phyloP scores from a whole-genome alignment of 2,888 invertebrate species.

The Cyclophora albipunctata region DNA sequence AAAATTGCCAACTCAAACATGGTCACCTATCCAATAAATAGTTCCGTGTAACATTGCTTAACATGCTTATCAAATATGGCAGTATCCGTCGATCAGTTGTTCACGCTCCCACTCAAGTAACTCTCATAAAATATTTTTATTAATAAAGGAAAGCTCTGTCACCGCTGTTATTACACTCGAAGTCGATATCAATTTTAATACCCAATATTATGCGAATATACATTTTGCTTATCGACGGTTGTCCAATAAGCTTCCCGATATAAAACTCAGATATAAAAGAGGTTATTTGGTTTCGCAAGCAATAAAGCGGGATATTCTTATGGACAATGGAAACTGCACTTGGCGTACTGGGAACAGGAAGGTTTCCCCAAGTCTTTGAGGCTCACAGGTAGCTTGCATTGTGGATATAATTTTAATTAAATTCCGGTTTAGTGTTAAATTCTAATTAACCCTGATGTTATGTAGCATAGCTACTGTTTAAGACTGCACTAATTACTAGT shows the following conservation, averaged over 20 bases:
- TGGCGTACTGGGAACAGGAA: slow-evolving; percentile 23
- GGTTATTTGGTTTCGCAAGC: slow-evolving; percentile 66
- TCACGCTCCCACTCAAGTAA: no score
- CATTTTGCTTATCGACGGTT: slow-evolving; percentile 27
- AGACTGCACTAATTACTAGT: no score
- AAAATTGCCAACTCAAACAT: no score
- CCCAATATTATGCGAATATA: slow-evolving; percentile 3
- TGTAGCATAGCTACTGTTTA: no score
- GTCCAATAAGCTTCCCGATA: slow-evolving; percentile 51
- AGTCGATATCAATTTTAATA: background rate
- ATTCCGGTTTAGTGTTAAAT: background rate
- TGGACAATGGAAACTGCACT: slow-evolving; percentile 63
- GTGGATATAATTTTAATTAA: background rate
- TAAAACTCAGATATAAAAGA: slow-evolving; percentile 60
- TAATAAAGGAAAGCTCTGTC: slow-evolving; percentile 6
- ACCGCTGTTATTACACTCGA: no score
- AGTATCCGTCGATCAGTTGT: no score
- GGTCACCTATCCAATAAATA: no score
- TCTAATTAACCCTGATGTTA: no score
- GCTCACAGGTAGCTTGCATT: background rate
- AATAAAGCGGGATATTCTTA: slow-evolving; percentile 58
- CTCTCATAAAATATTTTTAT: no score
- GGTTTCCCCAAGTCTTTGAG: slow-evolving; percentile 8
- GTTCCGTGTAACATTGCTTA: no score
- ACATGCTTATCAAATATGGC: no score